Evolutionary conservation across 2,797 vertebrate genomes (phyloP), one percentile per base, ranked within the genome.

Genomic region (Peromyscus melanophrys): DNA sequence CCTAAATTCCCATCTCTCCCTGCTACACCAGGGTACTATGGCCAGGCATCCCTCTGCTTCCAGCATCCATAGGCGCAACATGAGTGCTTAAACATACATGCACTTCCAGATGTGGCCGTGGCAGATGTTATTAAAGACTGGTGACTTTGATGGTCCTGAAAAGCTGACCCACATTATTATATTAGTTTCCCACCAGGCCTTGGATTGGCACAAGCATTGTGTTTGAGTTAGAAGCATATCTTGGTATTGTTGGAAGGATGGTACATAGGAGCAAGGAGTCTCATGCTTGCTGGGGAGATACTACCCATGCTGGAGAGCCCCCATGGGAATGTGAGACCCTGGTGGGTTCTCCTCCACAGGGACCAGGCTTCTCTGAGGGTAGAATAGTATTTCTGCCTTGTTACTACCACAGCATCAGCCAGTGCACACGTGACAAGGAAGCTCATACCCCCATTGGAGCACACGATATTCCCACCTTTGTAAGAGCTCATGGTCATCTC

Each of bases 61-160:
- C 7, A 37, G n/a, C 4, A 14, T n/a, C 0, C n/a, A 31, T 57
- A 55, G n/a, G 6, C 12, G 4, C 2, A 37, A 34, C 19, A 2
- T 14, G 25, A 40, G 31, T 1, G 4, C 11, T 17, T 37, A 27
- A 29, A 46, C 5, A 16, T n/a, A 21, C 34, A 5, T 12, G 37
- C 5, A 29, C 6, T 67, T 88, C 52, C 59, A n/a, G 17, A 87
- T 19, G 9, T 52, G 82, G 37, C 52, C 43, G 9, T 6, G 16
- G 37, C 8, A 4, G 43, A 65, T 13, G 43, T 12, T 55, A 63
- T 19, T 46, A 49, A 29, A 63, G 31, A 29, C 10, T 6, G 17
- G 14, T 6, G 17, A 27, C 59, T 86, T 46, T 23, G 67, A 76
- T 77, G 27, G 43, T 82, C 59, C 52, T 61, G 34, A 43, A 69